Evolutionary conservation across 2,797 vertebrate species (phyloP).

Genomic region (Micrastur ruficollis): DNA sequence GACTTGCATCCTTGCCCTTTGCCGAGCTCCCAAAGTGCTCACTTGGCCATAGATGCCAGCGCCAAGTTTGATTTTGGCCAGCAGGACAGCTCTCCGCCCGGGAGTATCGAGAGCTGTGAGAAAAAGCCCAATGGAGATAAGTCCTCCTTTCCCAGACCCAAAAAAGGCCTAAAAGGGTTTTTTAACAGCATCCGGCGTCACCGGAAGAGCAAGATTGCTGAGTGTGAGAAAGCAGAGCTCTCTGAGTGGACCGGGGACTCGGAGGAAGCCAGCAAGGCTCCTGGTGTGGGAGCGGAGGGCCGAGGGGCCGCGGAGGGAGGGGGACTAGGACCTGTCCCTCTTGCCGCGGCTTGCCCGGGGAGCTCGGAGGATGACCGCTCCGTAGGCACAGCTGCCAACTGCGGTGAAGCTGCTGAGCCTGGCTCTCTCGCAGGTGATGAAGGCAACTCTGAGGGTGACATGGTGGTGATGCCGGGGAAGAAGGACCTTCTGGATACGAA

Average conservation of each 20-base stretch:
- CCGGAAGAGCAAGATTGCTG: conserved; percentile 82
- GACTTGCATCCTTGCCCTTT: conserved; percentile 68
- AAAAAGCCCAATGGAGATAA: conserved; percentile 75
- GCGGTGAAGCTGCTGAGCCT: background rate
- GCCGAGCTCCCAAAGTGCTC: conserved; percentile 73
- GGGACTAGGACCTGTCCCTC: background rate
- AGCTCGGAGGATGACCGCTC: background rate
- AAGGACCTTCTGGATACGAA: background rate
- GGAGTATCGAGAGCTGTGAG: conserved; percentile 62
- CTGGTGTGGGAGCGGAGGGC: background rate
- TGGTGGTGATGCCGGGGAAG: fast-evolving
- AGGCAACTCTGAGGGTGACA: fast-evolving
- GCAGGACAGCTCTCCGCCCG: conserved; percentile 27
- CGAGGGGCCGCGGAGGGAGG: background rate
- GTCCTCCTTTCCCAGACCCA: conserved; percentile 82
- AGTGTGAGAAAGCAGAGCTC: conserved; percentile 78
- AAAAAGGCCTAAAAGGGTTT: conserved; percentile 87
- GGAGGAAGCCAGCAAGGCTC: conserved; percentile 21
- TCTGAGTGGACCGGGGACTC: conserved; percentile 59
- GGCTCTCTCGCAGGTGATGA: fast-evolving
- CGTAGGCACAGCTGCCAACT: background rate
- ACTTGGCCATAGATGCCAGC: conserved; percentile 65
- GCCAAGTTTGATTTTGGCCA: conserved; percentile 13
- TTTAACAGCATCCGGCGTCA: conserved; percentile 92
- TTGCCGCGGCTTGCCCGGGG: background rate